Evolutionary conservation across 2,797 vertebrate species (phyloP).

Genomic region (Lacerta viridis): DNA sequence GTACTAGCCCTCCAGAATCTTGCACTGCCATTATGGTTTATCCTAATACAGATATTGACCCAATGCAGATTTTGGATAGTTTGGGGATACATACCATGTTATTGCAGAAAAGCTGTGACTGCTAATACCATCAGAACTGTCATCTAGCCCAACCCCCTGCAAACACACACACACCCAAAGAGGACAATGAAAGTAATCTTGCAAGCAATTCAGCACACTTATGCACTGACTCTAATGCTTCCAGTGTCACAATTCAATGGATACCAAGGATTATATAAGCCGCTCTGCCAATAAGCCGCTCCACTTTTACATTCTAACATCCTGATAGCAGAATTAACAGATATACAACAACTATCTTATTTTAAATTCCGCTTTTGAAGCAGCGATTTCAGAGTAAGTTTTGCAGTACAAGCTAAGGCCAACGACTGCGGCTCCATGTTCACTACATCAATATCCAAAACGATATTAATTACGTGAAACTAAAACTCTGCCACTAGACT

Average conservation of each 20-base stretch:
- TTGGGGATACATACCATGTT: too few species aligned
- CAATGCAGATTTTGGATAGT: too few species aligned
- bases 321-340: not conserved
- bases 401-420: not conserved
- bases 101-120: too few species aligned
- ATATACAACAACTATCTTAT: not conserved
- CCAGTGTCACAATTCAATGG: not conserved
- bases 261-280: not conserved
- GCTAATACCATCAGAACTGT: too few species aligned
- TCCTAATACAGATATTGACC: too few species aligned
- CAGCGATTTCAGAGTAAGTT: not conserved
- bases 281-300: not conserved
- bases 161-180: not conserved
- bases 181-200: not conserved
- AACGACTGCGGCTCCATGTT: not conserved
- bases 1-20: not conserved
- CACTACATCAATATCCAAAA: not conserved
- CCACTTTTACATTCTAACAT: not conserved
- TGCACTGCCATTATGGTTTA: not conserved
- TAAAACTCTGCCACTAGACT: not conserved
- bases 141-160: too few species aligned
- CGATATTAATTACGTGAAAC: not conserved
- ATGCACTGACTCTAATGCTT: not conserved
- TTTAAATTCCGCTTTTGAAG: conserved; percentile 3
- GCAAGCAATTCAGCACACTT: not conserved